Evolutionary conservation across 2,113 vertebrate genomes (phyloP).

Genomic region (Dunckerocampus dactyliophorus): DNA sequence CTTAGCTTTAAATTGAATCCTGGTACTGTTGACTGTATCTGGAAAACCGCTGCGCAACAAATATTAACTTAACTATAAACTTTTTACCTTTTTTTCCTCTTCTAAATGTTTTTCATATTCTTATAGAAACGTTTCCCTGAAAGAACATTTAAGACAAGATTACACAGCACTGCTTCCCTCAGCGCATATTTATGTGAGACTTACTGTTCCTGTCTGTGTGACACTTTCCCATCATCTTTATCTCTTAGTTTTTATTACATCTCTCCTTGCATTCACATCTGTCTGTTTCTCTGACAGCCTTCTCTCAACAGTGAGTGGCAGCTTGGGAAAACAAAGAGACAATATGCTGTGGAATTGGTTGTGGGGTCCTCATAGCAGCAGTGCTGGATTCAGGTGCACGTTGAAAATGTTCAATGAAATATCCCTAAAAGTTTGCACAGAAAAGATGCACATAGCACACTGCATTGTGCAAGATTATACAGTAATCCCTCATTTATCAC

Average conservation of each 20-base stretch:
- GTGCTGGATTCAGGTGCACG: neutral
- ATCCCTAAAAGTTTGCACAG: too few relatives aligned
- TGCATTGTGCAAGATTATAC: neutral
- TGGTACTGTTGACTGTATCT: neutral
- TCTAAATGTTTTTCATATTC: neutral
- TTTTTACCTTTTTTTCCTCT: neutral
- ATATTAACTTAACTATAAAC: neutral
- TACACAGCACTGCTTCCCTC: neutral
- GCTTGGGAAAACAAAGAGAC: slow-evolving; percentile 55
- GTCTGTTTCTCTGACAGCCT: slow-evolving; percentile 35
- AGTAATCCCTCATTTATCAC: too few relatives aligned
- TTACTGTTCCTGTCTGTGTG: slow-evolving; percentile 19
- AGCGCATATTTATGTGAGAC: neutral
- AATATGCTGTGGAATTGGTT: slow-evolving; percentile 39
- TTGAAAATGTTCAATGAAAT: neutral
- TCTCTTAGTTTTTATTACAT: slow-evolving; percentile 13
- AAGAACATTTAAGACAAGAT: neutral
- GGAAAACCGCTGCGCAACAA: neutral
- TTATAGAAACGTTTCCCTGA: slow-evolving; percentile 16
- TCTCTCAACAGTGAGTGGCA: slow-evolving; percentile 49
- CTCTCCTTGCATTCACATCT: neutral
- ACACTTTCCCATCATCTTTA: slow-evolving; percentile 11
- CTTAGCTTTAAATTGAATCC: slow-evolving; percentile 3
- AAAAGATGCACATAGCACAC: too few relatives aligned
- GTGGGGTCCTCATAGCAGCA: slow-evolving; percentile 4